Conservation (phyloP, 1,140 invertebrate species). For the Dendroctonus ponderosae region DNA sequence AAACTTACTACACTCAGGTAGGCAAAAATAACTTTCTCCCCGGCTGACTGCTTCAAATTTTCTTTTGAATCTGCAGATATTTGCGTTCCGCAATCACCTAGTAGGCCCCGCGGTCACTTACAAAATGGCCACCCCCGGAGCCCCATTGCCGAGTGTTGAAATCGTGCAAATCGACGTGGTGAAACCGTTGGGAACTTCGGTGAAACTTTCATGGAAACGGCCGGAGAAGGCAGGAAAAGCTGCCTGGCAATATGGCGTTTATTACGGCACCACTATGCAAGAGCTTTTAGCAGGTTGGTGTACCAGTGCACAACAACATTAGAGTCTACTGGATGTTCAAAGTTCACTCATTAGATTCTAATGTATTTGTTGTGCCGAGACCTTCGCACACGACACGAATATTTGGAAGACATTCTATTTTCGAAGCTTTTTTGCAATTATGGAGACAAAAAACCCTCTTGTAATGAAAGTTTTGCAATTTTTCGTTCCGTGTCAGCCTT, state of each 20-base stretch:
- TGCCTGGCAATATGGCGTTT: conserved; percentile 64
- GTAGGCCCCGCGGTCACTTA: conserved; percentile 58
- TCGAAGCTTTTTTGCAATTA: too few species aligned
- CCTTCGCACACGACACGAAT: too few species aligned
- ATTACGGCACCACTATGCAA: conserved; percentile 53
- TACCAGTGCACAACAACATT: not conserved
- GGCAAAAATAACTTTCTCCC: not conserved
- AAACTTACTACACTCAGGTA: conserved; percentile 51
- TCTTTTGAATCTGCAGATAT: conserved; percentile 51
- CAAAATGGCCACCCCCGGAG: conserved; percentile 57
- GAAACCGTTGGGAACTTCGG: conserved; percentile 60
- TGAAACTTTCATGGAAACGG: conserved; percentile 65
- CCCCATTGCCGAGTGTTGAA: conserved; percentile 54
- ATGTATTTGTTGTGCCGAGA: too few species aligned
- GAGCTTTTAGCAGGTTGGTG: not conserved
- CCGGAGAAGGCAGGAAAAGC: conserved; percentile 56
- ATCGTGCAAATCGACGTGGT: conserved; percentile 55
- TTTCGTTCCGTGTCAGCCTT: too few species aligned
- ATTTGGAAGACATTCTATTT: too few species aligned
- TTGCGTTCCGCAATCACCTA: conserved; percentile 60
- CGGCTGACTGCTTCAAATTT: not conserved
- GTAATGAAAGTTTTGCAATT: too few species aligned
- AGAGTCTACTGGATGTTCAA: too few species aligned
- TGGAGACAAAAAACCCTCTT: too few species aligned
- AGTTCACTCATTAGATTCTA: not conserved